Evolutionary conservation across 2,797 vertebrate species (phyloP).

Genomic region (Acipenser ruthenus): DNA sequence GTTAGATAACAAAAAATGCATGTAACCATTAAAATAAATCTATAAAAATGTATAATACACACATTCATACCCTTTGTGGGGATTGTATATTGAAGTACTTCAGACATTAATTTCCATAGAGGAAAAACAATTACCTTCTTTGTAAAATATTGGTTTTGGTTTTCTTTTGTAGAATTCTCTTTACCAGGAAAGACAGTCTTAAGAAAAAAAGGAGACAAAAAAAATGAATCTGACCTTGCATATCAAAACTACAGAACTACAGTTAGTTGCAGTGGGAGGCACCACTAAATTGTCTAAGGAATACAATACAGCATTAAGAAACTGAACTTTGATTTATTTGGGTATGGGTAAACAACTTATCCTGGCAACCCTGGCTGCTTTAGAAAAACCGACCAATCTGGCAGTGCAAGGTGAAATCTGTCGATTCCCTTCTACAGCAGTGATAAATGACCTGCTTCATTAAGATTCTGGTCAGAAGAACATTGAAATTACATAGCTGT

Average conservation of each 20-base stretch:
- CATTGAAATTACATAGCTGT: constrained; percentile 44
- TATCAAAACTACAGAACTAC: constrained; percentile 36
- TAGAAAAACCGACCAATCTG: constrained; percentile 26
- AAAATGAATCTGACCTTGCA: constrained; percentile 49
- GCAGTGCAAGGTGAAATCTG: constrained; percentile 38
- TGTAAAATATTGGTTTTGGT: not conserved
- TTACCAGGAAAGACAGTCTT: constrained; percentile 71
- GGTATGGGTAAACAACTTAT: constrained; percentile 24
- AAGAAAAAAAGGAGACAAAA: constrained; percentile 47
- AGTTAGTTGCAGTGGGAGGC: not conserved
- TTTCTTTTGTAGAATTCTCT: constrained; percentile 66
- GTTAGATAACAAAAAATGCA: too few relatives aligned
- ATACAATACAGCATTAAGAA: constrained; percentile 24
- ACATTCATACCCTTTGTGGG: too few relatives aligned
- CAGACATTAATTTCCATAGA: too few relatives aligned
- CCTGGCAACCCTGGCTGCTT: constrained; percentile 20
- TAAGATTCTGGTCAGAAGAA: constrained; percentile 56
- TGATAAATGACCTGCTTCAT: constrained; percentile 49
- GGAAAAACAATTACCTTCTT: not conserved
- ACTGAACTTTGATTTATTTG: constrained; percentile 17
- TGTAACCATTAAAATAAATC: too few relatives aligned
- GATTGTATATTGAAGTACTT: too few relatives aligned
- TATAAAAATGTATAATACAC: too few relatives aligned
- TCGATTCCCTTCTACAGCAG: constrained; percentile 36
- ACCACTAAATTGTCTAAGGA: constrained; percentile 8